Base-by-base conservation (phyloP, 2,113 vertebrate genomes). In the Phrynosoma blainvillii region DNA sequence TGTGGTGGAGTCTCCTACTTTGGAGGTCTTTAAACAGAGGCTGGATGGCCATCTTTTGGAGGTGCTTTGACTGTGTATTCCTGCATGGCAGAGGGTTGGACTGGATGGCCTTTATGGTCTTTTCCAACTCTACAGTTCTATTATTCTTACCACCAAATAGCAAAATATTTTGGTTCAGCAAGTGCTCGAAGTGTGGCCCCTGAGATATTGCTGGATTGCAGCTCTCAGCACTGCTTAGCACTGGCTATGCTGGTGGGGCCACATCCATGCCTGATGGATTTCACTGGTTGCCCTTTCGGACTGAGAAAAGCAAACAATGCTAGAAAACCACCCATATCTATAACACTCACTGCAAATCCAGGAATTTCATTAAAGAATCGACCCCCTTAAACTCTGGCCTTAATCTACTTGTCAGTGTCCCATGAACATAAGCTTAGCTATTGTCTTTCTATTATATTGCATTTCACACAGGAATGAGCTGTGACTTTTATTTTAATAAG, bases 401-500 rank as follows among this genome's bases (percentile, higher is more conserved):
- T 80, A 12, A 59, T 87, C 47, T 88, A 54, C 62, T 77, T 83
- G 59, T 77, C 65, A 2, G 56, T 84, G 56, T 79, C 78, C 4
- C 8, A 25, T 32, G 65, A 76, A 92, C 90, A 89, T 82, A 78
- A 86, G 80, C 79, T 6, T 71, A 65, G 52, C 42, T 1, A 0
- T 71, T 47, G 75, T 78, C 89, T 42, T 32, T 87, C 54, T 87
- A n/a, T 83, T 78, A 42, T 73, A 14, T 71, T 90, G 40, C 47
- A 86, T 77, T 89, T 82, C 79, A 86, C 36, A 74, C 66, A 79
- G 52, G 82, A 20, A 71, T 73, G 84, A 89, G 54, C 66, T 2
- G 2, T 73, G 74, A n/a, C 10, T 84, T 52, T 85, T 93, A 89
- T 92, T 83, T 84, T 83, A 88, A 79, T 16, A 86, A 54, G 62